These are phyloP conservation scores for Alligator mississippiensis DNA, from an alignment of 2,113 vertebrate species.

Conservation along the genomic window DNA sequence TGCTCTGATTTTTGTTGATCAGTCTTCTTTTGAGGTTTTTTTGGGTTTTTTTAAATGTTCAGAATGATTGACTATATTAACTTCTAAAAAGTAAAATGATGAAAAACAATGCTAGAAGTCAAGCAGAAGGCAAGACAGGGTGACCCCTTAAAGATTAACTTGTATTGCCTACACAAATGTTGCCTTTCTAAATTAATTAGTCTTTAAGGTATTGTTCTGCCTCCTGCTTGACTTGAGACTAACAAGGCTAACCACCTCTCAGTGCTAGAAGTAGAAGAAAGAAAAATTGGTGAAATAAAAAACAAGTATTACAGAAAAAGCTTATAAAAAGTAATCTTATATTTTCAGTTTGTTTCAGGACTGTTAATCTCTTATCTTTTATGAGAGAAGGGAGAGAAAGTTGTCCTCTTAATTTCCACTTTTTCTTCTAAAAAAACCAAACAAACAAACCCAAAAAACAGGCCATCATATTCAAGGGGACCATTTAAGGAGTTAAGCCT, in stretches of 20 bases:
- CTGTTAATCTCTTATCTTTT: conserved; percentile 48
- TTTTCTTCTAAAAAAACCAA: background rate
- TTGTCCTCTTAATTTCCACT: background rate
- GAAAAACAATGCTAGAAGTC: too few relatives aligned
- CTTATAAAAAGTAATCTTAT: conserved; percentile 67
- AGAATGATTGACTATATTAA: too few relatives aligned
- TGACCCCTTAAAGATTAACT: too few relatives aligned
- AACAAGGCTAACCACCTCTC: too few relatives aligned
- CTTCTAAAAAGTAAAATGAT: too few relatives aligned
- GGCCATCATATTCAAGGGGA: conserved; percentile 30
- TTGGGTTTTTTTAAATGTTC: too few relatives aligned
- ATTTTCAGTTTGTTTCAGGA: conserved; percentile 54
- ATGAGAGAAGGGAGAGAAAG: conserved; percentile 30
- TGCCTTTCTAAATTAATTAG: too few relatives aligned
- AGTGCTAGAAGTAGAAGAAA: background rate
- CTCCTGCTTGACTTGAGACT: too few relatives aligned
- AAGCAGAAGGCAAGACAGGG: too few relatives aligned
- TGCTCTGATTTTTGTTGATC: background rate
- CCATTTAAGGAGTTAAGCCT: conserved; percentile 59
- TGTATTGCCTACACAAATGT: too few relatives aligned
- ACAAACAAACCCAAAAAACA: conserved; percentile 38
- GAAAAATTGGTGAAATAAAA: conserved; percentile 54
- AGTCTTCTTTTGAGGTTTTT: background rate
- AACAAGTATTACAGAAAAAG: conserved; percentile 40
- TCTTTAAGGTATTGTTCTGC: too few relatives aligned